Percentiles rank a stretch among this genome's conserved stretches.
phyloP scores from a whole-genome alignment of 2,113 vertebrate genomes.

The Petaurus breviceps region DNA sequence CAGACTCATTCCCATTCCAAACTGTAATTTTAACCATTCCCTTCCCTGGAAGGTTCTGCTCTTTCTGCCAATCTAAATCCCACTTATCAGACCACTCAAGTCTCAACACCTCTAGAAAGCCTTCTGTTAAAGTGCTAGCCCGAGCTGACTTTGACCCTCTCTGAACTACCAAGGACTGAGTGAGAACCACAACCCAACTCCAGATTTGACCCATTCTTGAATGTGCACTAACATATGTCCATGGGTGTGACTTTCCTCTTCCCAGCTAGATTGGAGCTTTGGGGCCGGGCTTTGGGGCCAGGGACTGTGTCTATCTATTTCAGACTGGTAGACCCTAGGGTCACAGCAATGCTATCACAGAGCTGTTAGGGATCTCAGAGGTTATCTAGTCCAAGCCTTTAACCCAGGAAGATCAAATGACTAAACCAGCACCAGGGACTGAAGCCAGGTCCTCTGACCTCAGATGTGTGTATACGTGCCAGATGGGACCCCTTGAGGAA shows the following conservation, averaged over 20 bases:
- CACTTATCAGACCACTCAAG: neutral
- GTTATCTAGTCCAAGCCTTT: neutral
- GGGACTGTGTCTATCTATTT: neutral
- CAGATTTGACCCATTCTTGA: neutral
- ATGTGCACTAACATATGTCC: neutral
- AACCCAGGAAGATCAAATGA: neutral
- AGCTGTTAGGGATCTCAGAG: neutral
- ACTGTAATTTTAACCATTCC: neutral
- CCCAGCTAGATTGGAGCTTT: neutral
- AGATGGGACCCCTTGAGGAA: neutral
- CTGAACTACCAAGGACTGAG: neutral
- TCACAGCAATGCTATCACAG: neutral
- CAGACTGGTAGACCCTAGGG: neutral
- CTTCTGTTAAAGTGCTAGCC: neutral
- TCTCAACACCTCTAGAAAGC: neutral
- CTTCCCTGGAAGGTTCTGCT: neutral
- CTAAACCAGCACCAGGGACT: neutral
- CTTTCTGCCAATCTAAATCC: neutral
- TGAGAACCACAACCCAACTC: neutral
- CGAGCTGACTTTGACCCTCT: neutral
- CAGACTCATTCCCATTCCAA: neutral
- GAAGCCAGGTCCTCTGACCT: neutral
- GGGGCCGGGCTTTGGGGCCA: neutral
- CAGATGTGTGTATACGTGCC: neutral
- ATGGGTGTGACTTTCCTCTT: neutral